Conservation (phyloP, 2,888 invertebrate species). For the Synergus laeviventris region DNA sequence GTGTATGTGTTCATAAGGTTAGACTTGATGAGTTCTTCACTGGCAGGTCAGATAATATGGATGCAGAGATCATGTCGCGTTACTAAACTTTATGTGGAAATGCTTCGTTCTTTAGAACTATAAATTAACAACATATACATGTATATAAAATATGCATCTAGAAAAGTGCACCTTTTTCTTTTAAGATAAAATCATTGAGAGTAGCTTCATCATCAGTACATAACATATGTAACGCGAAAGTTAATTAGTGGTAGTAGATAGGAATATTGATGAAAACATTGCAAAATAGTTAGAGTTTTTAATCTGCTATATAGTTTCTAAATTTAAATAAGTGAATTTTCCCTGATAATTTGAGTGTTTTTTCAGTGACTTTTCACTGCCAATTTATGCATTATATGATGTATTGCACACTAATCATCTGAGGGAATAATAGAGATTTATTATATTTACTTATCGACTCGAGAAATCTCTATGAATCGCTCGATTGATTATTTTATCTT, state of each 20-base stretch:
- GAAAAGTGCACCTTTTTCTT: background rate
- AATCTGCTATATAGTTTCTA: background rate
- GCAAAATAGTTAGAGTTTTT: background rate
- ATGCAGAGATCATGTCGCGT: slow-evolving; percentile 16
- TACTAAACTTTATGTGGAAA: slow-evolving; percentile 12
- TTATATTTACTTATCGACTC: slow-evolving; percentile 9
- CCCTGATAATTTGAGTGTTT: too few species aligned
- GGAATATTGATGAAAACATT: background rate
- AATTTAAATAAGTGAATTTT: too few species aligned
- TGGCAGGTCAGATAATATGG: slow-evolving; percentile 8
- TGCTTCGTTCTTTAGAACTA: background rate
- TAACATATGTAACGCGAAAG: background rate
- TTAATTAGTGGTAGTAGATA: background rate
- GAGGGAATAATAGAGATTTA: slow-evolving; percentile 17
- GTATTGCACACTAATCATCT: background rate
- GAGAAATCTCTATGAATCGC: slow-evolving; percentile 3
- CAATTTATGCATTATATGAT: background rate
- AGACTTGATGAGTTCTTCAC: slow-evolving; percentile 27
- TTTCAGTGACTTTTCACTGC: too few species aligned
- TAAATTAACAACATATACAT: slow-evolving; percentile 6
- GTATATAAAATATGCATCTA: background rate
- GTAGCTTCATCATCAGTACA: background rate
- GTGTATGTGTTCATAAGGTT: slow-evolving; percentile 4
- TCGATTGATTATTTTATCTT: slow-evolving; percentile 37
- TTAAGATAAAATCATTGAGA: background rate